Conservation (phyloP, 2,113 vertebrate species). For the Dasyornis broadbenti region DNA sequence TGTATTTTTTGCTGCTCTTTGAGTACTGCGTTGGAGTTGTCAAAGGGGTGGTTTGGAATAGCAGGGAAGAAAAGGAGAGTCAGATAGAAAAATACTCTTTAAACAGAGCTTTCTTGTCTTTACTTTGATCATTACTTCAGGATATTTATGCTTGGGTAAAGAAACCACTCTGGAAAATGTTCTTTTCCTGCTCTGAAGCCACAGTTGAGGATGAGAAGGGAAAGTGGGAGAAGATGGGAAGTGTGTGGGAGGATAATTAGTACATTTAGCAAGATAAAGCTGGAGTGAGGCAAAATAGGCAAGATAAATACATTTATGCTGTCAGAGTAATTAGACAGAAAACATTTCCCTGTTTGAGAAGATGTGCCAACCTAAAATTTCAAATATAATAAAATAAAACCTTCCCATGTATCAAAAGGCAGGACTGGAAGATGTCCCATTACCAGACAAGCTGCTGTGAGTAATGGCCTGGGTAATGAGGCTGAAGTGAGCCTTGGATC, state of each 20-base stretch:
- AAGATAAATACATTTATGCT: background rate
- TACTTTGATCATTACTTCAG: background rate
- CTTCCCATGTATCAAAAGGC: background rate
- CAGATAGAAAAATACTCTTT: background rate
- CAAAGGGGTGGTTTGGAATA: background rate
- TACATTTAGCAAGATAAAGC: conserved; percentile 3
- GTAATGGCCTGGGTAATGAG: background rate
- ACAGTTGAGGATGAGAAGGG: background rate
- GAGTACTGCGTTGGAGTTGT: background rate
- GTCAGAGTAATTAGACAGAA: background rate
- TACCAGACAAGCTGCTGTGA: background rate
- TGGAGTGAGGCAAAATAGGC: background rate
- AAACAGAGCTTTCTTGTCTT: background rate
- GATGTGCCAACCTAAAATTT: background rate
- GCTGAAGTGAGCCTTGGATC: background rate
- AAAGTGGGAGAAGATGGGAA: background rate
- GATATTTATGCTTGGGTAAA: background rate
- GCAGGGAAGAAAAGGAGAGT: background rate
- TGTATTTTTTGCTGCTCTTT: background rate
- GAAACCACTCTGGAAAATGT: background rate
- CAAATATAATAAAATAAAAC: background rate
- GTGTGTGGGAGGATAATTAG: background rate
- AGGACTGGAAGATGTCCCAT: background rate
- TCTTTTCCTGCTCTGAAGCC: background rate
- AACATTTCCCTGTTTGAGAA: background rate